Percentiles rank a stretch among this genome's conserved stretches.
phyloP scores from a whole-genome alignment of 2,797 vertebrate genomes.

The Notolepis coatsorum region DNA sequence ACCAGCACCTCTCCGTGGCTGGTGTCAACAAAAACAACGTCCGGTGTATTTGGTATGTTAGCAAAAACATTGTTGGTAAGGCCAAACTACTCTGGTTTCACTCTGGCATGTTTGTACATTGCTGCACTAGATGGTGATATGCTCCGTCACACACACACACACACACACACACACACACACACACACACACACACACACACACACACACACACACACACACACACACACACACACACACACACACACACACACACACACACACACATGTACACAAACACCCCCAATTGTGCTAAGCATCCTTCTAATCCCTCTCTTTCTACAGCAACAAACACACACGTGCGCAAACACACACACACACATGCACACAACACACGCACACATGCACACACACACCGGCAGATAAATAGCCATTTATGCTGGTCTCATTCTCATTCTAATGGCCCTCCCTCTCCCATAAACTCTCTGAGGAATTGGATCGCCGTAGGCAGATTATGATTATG shows the following conservation, averaged over 20 bases:
- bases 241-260: constrained; percentile 6
- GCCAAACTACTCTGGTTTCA: no score
- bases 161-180: no score
- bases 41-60: no score
- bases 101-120: no score
- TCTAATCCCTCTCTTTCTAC: no score
- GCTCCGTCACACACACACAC: no score
- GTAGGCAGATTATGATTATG: constrained; percentile 91
- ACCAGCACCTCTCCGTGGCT: no score
- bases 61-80: no score
- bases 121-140: no score
- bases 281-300: no score
- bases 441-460: constrained; percentile 89
- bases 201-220: no score
- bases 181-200: constrained; percentile 66
- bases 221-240: not conserved
- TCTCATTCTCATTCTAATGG: constrained; percentile 98
- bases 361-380: constrained; percentile 14
- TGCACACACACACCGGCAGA: constrained; percentile 29
- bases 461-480: constrained; percentile 93
- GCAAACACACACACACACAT: constrained; percentile 1
- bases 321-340: constrained; percentile 3
- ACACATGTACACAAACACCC: constrained; percentile 8
- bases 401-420: constrained; percentile 85
- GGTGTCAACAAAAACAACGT: no score